Evolutionary conservation across 2,888 invertebrate genomes (phyloP), one percentile per base, ranked within the genome.

Genomic region (Brachylomia viminalis): DNA sequence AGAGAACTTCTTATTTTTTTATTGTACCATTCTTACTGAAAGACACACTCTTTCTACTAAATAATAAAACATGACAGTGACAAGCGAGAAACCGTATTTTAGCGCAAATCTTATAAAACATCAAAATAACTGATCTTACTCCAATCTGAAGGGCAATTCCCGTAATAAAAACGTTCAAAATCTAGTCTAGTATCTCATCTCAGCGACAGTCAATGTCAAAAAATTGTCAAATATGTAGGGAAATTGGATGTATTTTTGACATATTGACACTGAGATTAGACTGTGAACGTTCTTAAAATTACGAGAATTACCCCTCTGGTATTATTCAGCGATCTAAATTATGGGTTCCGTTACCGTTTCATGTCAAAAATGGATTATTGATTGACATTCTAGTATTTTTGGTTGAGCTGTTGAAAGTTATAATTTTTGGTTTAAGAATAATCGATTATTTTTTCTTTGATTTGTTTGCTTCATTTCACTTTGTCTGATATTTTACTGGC

Each of bases 21-120:
- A 23, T 17, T 33, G 23, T 13, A 49, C 7, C 1, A 45, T 45
- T 33, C 54, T 59, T 7, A 64, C 8, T 23, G 1, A 23, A 54
- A 77, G 33, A 15, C 11, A 6, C 20, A 20, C 13, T 10, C 6
- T 59, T 67, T 42, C 52, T 66, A n/a, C 1, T 27, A 23, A 56
- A 61, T 45, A n/a, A 52, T 15, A 33, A 45, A 72, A 84, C 61
- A 58, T 30, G 27, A 84, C 84, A 87, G 78, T 88, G 88, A 88
- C 87, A 88, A 78, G 64, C 82, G 74, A 80, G 74, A 80, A 84
- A 80, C 82, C 82, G 47, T 71, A 78, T 47, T 59, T 33, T n/a
- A 71, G 33, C n/a, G 27, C 20, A 27, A 67, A 20, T 38, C 33
- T 59, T 54, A 8, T 7, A 56, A 64, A 66, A 72, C 64, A 15